Evolutionary conservation across 2,797 vertebrate species (phyloP).

Genomic region (Acrossocheilus fasciatus): DNA sequence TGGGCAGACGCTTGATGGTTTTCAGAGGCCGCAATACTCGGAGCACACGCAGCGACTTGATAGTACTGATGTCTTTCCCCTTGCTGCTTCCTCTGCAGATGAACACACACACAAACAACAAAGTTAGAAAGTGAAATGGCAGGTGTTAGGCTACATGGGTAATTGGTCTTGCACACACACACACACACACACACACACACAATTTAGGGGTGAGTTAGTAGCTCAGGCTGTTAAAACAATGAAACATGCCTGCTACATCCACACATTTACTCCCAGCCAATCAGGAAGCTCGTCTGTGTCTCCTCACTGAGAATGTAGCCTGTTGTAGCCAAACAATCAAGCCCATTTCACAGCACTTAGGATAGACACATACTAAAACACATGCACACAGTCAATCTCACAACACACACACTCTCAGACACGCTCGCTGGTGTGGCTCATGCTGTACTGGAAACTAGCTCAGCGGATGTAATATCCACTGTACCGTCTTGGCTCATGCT

Average conservation of each 20-base stretch:
- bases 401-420: background rate
- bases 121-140: conserved; percentile 51
- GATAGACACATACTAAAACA: conserved; percentile 30
- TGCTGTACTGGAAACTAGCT: conserved; percentile 80
- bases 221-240: conserved; percentile 32
- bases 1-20: conserved; percentile 95
- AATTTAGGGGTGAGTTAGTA: conserved; percentile 45
- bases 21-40: conserved; percentile 93
- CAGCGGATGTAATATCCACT: conserved; percentile 44
- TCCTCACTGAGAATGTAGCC: conserved; percentile 39
- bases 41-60: conserved; percentile 95
- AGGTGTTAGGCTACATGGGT: conserved; percentile 45
- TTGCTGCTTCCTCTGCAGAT: conserved; percentile 89
- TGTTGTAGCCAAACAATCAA: conserved; percentile 42
- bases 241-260: conserved; percentile 50
- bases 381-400: conserved; percentile 9
- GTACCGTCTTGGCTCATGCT: conserved; percentile 67
- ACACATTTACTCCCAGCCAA: conserved; percentile 46
- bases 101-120: conserved; percentile 43
- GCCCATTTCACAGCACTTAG: conserved; percentile 34
- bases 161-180: background rate
- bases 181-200: conserved; percentile 25
- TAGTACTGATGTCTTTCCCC: conserved; percentile 95
- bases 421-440: conserved; percentile 57
- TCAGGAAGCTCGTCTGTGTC: conserved; percentile 18